Evolutionary conservation across 2,797 vertebrate genomes (phyloP).

Genomic region (Sandelia bainsii): DNA sequence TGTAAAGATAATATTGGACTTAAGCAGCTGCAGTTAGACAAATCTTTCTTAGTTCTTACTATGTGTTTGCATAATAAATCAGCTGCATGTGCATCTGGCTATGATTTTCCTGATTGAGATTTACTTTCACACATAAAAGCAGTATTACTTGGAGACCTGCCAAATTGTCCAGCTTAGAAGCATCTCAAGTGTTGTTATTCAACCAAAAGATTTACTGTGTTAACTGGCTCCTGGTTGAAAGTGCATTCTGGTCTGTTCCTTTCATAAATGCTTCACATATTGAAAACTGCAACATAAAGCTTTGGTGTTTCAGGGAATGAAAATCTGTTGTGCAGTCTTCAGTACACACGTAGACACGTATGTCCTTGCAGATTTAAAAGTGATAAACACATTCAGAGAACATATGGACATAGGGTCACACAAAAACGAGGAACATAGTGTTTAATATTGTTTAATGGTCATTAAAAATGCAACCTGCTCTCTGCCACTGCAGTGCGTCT

Average conservation of each 20-base stretch:
- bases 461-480: constrained; percentile 21
- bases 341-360: neutral
- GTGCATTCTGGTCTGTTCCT: constrained; percentile 4
- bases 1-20: neutral
- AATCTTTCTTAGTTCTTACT: neutral
- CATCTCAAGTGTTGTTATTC: constrained; percentile 24
- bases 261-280: neutral
- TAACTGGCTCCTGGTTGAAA: constrained; percentile 27
- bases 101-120: neutral
- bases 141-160: neutral
- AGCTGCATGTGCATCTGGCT: neutral
- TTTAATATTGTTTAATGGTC: neutral
- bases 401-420: neutral
- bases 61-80: constrained; percentile 1
- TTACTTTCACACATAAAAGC: constrained; percentile 14
- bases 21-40: neutral
- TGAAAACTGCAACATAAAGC: too few relatives aligned
- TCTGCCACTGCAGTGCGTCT: constrained; percentile 88
- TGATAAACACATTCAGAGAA: neutral
- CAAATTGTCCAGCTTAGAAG: constrained; percentile 2
- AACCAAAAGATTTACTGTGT: constrained; percentile 12
- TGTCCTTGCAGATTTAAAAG: constrained; percentile 2
- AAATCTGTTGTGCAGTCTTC: neutral
- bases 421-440: neutral
- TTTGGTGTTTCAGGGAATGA: neutral